Conservation (phyloP, 2,888 invertebrate genomes). For the Cantharis nigra region DNA sequence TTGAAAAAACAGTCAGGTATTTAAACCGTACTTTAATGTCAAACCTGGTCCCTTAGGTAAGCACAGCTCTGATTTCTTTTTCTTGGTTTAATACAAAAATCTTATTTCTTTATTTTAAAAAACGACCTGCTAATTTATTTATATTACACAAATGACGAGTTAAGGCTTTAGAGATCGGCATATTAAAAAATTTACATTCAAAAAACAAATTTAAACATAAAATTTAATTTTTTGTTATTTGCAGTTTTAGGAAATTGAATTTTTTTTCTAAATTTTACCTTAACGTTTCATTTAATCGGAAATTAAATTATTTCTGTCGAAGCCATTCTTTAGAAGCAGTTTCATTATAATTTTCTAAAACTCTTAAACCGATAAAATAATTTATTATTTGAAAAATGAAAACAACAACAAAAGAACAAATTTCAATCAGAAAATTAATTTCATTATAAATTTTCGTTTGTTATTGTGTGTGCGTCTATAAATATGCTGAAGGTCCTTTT, state of each 20-base stretch:
- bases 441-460: background rate
- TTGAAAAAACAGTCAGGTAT: constrained; percentile 38
- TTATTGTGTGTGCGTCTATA: background rate
- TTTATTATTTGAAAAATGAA: background rate
- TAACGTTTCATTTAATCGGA: constrained; percentile 10
- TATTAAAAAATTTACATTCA: background rate
- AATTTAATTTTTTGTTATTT: constrained; percentile 24
- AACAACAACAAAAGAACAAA: background rate
- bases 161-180: background rate
- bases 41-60: constrained; percentile 26
- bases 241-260: constrained; percentile 28
- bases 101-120: background rate
- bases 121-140: background rate
- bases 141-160: background rate
- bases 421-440: background rate
- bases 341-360: background rate
- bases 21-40: constrained; percentile 30
- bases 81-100: constrained; percentile 1
- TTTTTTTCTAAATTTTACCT: constrained; percentile 23
- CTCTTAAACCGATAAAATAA: background rate
- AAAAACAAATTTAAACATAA: constrained; percentile 13
- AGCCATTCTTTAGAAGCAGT: background rate
- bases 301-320: constrained; percentile 19
- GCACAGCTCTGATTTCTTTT: constrained; percentile 18
- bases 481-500: background rate